phyloP scores from a whole-genome alignment of 1,140 invertebrate genomes.

The Pseudomyrmex concolor region DNA sequence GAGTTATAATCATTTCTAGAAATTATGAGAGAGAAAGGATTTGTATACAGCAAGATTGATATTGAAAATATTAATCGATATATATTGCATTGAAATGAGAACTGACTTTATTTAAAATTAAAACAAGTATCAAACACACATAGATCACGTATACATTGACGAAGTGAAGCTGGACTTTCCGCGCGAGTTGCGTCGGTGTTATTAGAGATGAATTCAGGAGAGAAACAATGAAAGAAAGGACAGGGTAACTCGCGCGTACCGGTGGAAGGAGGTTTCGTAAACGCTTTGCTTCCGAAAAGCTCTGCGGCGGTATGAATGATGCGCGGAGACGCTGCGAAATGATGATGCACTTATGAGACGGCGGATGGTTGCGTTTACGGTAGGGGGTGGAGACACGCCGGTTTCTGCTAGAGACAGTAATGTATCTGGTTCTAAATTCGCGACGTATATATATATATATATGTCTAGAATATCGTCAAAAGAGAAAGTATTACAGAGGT shows the following conservation, averaged over 20 bases:
- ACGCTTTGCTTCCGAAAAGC: constrained; percentile 28
- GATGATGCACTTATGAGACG: constrained; percentile 10
- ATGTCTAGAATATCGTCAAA: background rate
- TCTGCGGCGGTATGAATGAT: constrained; percentile 48
- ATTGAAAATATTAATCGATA: too few relatives aligned
- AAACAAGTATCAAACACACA: too few relatives aligned
- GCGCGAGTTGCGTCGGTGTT: constrained; percentile 45
- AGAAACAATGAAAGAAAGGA: constrained; percentile 52
- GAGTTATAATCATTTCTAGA: background rate
- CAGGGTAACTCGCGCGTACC: constrained; percentile 23
- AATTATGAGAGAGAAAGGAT: background rate
- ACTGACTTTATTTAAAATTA: too few relatives aligned
- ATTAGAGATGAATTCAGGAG: constrained; percentile 41
- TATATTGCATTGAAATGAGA: too few relatives aligned
- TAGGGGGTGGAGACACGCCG: background rate
- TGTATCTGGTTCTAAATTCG: constrained; percentile 26
- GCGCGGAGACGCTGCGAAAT: constrained; percentile 39
- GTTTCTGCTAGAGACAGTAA: constrained; percentile 27
- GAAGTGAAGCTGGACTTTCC: background rate
- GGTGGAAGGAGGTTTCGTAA: constrained; percentile 43
- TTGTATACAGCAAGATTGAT: too few relatives aligned
- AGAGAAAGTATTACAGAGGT: background rate
- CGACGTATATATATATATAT: background rate
- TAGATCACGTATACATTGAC: too few relatives aligned
- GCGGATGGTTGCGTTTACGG: constrained; percentile 15